phyloP scores from a whole-genome alignment of 2,888 invertebrate species.

The Lithophane semibrunnea region DNA sequence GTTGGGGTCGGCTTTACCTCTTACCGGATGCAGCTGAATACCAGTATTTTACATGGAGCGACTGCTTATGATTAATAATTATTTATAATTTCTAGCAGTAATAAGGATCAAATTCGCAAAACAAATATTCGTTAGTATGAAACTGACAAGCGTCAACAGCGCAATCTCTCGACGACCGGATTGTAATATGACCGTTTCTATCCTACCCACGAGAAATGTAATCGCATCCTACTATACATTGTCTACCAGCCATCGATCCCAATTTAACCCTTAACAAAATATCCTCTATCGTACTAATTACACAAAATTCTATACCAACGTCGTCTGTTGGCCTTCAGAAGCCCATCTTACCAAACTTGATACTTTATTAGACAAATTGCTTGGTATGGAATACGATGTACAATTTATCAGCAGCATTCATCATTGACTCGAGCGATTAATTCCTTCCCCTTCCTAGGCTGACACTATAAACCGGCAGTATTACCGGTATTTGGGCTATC shows the following conservation, averaged over 20 bases:
- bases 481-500: slow-evolving; percentile 12
- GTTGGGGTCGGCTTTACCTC: too few relatives aligned
- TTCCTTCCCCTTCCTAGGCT: slow-evolving; percentile 9
- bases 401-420: slow-evolving; percentile 43
- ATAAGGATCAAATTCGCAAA: too few relatives aligned
- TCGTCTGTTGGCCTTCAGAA: not conserved
- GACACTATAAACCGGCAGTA: slow-evolving; percentile 33
- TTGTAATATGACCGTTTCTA: not conserved
- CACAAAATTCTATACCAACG: slow-evolving; percentile 19
- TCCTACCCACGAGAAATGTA: not conserved
- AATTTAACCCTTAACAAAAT: slow-evolving; percentile 21
- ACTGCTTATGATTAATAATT: too few relatives aligned
- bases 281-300: not conserved
- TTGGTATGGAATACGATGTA: slow-evolving; percentile 33
- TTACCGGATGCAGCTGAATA: too few relatives aligned
- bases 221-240: not conserved
- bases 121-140: too few relatives aligned
- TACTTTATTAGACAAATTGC: slow-evolving; percentile 42
- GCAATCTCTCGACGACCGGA: too few relatives aligned
- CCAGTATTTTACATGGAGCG: too few relatives aligned
- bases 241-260: not conserved
- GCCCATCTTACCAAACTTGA: slow-evolving; percentile 10
- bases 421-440: slow-evolving; percentile 39
- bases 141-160: too few relatives aligned
- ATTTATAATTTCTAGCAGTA: too few relatives aligned